Percentiles rank a stretch among this genome's conserved stretches.
These are phyloP conservation scores for Argentina silus DNA, from an alignment of 2,797 vertebrate species.

Conservation along the genomic window DNA sequence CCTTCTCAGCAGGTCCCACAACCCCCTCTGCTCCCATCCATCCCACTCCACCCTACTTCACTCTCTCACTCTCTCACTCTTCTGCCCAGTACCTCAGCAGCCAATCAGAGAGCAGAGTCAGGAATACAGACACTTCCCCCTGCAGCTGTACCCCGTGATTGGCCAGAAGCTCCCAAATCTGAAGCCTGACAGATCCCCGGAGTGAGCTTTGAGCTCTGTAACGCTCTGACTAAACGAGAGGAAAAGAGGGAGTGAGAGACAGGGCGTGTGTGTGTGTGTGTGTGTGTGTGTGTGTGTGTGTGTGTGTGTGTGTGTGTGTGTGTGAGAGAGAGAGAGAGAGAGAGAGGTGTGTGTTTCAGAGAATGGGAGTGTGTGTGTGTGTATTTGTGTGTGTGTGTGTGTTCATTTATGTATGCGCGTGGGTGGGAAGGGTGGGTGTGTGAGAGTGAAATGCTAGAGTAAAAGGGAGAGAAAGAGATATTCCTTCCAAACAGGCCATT, in stretches of 20 bases:
- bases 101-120: background rate
- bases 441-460: background rate
- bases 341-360: background rate
- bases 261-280: background rate
- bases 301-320: background rate
- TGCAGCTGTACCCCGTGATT: background rate
- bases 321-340: too few species aligned
- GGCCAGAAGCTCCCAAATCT: conserved; percentile 3
- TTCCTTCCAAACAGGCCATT: background rate
- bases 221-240: background rate
- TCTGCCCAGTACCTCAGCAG: conserved; percentile 3
- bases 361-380: background rate
- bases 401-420: background rate
- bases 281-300: background rate
- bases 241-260: background rate
- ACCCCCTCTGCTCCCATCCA: background rate
- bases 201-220: background rate
- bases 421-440: background rate
- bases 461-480: background rate
- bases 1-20: background rate
- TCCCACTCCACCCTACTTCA: background rate
- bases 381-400: background rate
- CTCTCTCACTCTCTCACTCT: background rate
- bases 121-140: background rate
- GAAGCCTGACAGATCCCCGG: background rate